Evolutionary conservation across 64 coral and sea anemone genomes (phyloP), one percentile per base, ranked within the genome.

Genomic region (Pocillopora verrucosa): DNA sequence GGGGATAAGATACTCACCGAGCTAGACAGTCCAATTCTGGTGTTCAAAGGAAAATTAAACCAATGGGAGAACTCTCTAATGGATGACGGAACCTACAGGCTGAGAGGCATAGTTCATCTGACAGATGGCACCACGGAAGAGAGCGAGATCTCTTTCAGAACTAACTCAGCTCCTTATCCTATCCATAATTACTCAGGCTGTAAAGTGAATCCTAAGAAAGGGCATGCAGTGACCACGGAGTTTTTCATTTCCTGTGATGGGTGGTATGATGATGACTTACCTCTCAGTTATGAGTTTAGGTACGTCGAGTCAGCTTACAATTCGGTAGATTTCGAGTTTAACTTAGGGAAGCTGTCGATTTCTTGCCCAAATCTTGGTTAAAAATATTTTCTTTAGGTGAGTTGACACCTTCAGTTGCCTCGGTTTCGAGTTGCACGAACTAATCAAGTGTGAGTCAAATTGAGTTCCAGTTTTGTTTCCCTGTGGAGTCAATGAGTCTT

Each of bases 231-330:
- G 2, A 67, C 92, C 13, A 96, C 91, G 15, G 82, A 91, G 74
- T 96, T 90, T 60, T 81, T 16, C 4, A 78, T 96, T 57, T 35
- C 34, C 60, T 96, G 95, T 56, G 51, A 73, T 16, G 88, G 60
- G 6, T 96, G 79, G 60, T 12, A 70, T 0, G 95, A 96, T 34
- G 91, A 83, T 16, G 81, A 96, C 73, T 20, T 83, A 17, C 95
- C 95, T 7, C 83, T 96, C 6, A 81, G 62, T 7, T 96, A 91
- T 59, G 88, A 96, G 76, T 96, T 96, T 58, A 88, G 60, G 92
- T 93, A 89, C 45, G 72, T 61, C 24, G 41, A 5, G 16, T 79
- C 15, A 51, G 41, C 41, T 51, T 51, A 51, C 1, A 7, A 7
- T 51, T 51, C 3, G 7, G 1, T 4, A 51, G 7, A 51, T 4